These are phyloP conservation scores for Alectoris magna DNA, from an alignment of 2,797 vertebrate genomes.

Conservation along the genomic window DNA sequence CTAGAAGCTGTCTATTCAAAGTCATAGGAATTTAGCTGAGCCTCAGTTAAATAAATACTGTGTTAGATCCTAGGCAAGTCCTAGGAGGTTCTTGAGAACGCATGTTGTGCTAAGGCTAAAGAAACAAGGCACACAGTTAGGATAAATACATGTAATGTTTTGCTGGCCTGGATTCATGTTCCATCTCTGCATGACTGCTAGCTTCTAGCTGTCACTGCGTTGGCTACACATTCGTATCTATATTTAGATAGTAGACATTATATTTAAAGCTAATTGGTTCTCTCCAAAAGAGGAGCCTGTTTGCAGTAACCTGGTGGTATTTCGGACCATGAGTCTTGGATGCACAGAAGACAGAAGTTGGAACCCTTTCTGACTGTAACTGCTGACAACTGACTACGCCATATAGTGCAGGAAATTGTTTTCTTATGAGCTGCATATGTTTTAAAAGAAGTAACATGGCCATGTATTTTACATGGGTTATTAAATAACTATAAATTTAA, in stretches of 20 bases:
- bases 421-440: constrained; percentile 57
- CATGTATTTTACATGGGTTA: constrained; percentile 60
- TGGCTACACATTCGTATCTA: neutral
- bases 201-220: neutral
- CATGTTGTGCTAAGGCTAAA: neutral
- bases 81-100: neutral
- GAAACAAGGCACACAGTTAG: neutral
- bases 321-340: neutral
- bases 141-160: neutral
- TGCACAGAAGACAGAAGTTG: neutral
- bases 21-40: neutral
- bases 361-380: constrained; percentile 44
- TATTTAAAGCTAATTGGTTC: neutral
- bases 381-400: constrained; percentile 48
- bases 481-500: constrained; percentile 66
- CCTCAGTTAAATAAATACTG: neutral
- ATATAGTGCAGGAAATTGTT: constrained; percentile 57
- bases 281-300: neutral
- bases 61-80: neutral
- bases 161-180: neutral
- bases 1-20: neutral
- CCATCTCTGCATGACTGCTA: neutral
- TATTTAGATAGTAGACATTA: neutral
- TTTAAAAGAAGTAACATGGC: constrained; percentile 55
- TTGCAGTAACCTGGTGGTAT: neutral